Base-by-base conservation (phyloP, 1,140 invertebrate genomes). In the Whitmania pigra region DNA sequence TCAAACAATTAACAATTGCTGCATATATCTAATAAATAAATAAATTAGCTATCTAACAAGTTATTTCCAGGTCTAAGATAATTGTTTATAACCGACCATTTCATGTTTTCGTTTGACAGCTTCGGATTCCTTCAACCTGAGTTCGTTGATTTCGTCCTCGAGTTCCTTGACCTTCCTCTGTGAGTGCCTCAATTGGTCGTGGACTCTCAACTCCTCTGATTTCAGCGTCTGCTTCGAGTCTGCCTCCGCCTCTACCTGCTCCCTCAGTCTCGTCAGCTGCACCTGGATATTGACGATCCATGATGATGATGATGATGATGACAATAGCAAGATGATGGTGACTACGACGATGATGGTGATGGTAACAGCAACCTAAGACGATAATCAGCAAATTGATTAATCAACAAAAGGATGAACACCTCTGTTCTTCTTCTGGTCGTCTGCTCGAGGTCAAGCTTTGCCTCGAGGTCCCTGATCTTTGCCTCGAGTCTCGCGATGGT, bases 381-480 rank as follows among this genome's bases (percentile, higher is more conserved):
- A 36, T n/a, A 36, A 36, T 6, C 31, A 36, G 31, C 31, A 36
- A 36, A 36, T 36, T 36, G 31, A 36, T 3, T 36, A 36, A 36
- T 36, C n/a, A n/a, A n/a, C n/a, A 36, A 36, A n/a, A 60, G 18
- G 13, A 31, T 27, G 73, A 76, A 77, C 55, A 90, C 88, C 83
- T 95, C 92, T 3, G 93, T 80, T 40, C 92, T 86, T 11, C 88
- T 85, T 75, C 88, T 87, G 0, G 90, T 91, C 0, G 91, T 92
- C 77, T 89, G 88, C 78, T 96, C 93, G 70, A 95, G 82, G 75
- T 95, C 92, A 31, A 94, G 82, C 75, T 90, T 90, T 0, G 90
- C 91, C 79, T 95, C 92, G 57, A 95, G 82, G 78, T 96, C 93
- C 82, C 92, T 88, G 0, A 88, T 87, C 77, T 89, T 89, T 75